Base-by-base conservation (phyloP, 2,888 invertebrate genomes). In the Stictocephala bisonia region DNA sequence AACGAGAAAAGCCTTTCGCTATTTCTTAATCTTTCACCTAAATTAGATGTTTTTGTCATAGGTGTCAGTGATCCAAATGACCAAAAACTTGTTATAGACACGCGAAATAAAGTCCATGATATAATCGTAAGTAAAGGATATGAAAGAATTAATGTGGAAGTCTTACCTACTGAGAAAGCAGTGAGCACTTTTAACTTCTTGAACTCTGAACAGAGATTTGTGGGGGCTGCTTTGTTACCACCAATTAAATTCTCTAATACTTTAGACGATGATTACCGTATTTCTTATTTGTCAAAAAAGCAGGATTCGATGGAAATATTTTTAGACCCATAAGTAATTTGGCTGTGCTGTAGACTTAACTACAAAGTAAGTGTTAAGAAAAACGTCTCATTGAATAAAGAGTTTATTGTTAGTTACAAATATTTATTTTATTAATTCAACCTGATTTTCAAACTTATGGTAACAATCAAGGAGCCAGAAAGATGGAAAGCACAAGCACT, bases 181-280 rank as follows among this genome's bases (percentile, higher is more conserved):
- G 92, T 94, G 80, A 86, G 95, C 1, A 94, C 94, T 0, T 99
- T 94, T 84, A 99, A 98, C 86, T 98, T 96, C 82, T 86, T 97
- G 44, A 93, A 91, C 83, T 88, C 91, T 0, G 98, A 99, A 83
- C 89, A 90, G 60, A 86, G 92, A 56, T 85, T 86, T 77, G 89
- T 91, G 40, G 92, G 88, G 0, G 92, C 87, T 2, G 92, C 90
- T 0, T 80, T 93, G 40, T 88, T 93, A 76, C 93, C 93, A 0
- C 93, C 92, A 0, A 77, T 85, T 35, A 84, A 83, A 31, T 79
- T 90, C 1, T 76, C 83, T 0, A 83, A 87, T 64, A 86, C 85
- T 71, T 89, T 90, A 71, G 87, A 90, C 82, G 91, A 91, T 81
- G 82, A 29, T 26, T 71, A 44, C 18, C 26, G 48, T 18, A 29